Percentiles rank a stretch among this genome's conserved stretches.
Evolutionary conservation across 2,113 vertebrate species (phyloP).

Genomic region (Coregonus clupeaformis): DNA sequence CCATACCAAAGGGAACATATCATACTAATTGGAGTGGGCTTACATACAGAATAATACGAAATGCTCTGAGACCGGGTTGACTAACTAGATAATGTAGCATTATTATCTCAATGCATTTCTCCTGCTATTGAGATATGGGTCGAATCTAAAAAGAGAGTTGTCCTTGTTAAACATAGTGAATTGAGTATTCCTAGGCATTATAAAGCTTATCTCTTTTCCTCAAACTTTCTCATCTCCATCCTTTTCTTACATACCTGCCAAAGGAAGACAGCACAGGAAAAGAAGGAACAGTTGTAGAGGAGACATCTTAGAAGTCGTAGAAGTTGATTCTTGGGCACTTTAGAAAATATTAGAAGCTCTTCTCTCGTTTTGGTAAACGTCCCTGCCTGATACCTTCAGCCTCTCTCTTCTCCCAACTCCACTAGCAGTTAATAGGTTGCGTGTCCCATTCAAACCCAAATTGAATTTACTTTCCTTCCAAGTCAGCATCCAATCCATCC

Average conservation of each 20-base stretch:
- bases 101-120: too few species aligned
- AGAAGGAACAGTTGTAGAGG: conserved; percentile 34
- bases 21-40: too few species aligned
- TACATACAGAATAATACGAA: too few species aligned
- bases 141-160: too few species aligned
- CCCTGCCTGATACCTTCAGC: background rate
- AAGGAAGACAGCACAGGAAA: conserved; percentile 56
- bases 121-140: too few species aligned
- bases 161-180: too few species aligned
- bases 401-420: background rate
- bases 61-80: too few species aligned
- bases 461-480: conserved; percentile 21
- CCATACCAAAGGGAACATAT: too few species aligned
- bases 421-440: conserved; percentile 1
- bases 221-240: background rate
- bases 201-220: too few species aligned
- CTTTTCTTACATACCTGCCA: conserved; percentile 61
- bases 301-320: conserved; percentile 42
- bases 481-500: background rate
- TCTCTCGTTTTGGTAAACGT: background rate
- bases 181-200: too few species aligned
- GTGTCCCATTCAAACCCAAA: conserved; percentile 18
- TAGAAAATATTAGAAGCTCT: conserved; percentile 7
- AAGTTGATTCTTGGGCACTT: conserved; percentile 6
- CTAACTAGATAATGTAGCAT: too few species aligned